phyloP scores from a whole-genome alignment of 2,888 invertebrate species.

The Tupiocoris notatus region DNA sequence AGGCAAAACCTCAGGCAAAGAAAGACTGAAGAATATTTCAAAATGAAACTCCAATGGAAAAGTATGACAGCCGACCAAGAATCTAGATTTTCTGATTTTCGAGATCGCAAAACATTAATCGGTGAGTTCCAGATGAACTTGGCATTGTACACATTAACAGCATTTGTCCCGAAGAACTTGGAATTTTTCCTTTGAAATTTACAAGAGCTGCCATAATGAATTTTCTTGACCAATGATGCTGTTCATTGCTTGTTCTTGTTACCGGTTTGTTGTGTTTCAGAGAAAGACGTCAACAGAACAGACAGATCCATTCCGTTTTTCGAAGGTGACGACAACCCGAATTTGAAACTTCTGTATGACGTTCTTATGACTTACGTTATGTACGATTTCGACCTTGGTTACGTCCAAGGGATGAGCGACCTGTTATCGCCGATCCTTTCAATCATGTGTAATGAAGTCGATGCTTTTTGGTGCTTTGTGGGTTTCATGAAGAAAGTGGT shows the following conservation, averaged over 20 bases:
- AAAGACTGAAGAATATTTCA: slow-evolving; percentile 82
- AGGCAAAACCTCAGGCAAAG: slow-evolving; percentile 67
- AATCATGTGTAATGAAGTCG: slow-evolving; percentile 87
- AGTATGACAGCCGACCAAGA: slow-evolving; percentile 86
- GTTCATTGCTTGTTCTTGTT: no score
- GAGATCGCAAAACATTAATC: slow-evolving; percentile 88
- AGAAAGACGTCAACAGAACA: slow-evolving; percentile 96
- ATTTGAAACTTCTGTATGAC: slow-evolving; percentile 79
- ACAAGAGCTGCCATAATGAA: no score
- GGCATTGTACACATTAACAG: slow-evolving; percentile 11
- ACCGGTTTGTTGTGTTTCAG: no score
- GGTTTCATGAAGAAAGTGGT: slow-evolving; percentile 96
- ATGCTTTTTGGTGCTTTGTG: slow-evolving; percentile 98
- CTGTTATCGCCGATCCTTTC: slow-evolving; percentile 87
- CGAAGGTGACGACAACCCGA: slow-evolving; percentile 90
- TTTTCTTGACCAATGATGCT: no score
- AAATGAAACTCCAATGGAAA: slow-evolving; percentile 96
- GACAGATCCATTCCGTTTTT: slow-evolving; percentile 88
- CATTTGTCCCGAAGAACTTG: not conserved
- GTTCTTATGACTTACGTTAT: slow-evolving; percentile 98
- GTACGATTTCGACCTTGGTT: slow-evolving; percentile 97
- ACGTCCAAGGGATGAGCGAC: slow-evolving; percentile 98
- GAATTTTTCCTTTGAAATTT: slow-evolving; percentile 1
- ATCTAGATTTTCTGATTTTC: slow-evolving; percentile 78
- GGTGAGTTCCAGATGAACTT: slow-evolving; percentile 58